Evolutionary conservation across 2,113 vertebrate genomes (phyloP), one percentile per base, ranked within the genome.

Genomic region (Rutilus rutilus): DNA sequence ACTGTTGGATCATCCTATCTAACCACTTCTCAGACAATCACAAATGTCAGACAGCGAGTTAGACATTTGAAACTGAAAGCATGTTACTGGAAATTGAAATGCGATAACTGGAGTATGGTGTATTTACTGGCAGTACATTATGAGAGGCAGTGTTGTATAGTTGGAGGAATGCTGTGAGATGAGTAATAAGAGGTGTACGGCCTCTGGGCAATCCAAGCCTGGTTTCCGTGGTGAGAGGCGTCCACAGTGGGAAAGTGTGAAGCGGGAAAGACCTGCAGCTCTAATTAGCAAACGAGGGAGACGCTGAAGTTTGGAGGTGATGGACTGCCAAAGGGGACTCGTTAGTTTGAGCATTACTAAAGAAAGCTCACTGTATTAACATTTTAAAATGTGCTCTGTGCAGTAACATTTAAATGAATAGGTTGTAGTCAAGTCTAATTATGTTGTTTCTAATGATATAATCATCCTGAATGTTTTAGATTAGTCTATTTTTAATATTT

Each of bases 281-380:
- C 89, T 93, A 91, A 92, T 94, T 92, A 94, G 87, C 39, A 87
- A 92, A 86, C 75, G 36, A 83, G 79, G 83, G 88, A 90, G 74
- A 89, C 47, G 85, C 86, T 84, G 83, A 67, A 50, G 60, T 77
- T 52, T 62, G 76, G 39, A 84, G 76, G 42, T 47, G 81, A 74
- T 3, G 33, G 76, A 86, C 50, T 76, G 69, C 57, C 86, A 84
- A 62, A 75, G 5, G 84, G 30, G 76, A 81, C 39, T 81, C n/a
- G 15, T 81, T 79, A 79, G 57, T 9, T 15, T 62, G 78, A 79
- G 57, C 36, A 62, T 45, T 81, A 19, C n/a, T 64, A 45, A 30
- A 81, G 78, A 25, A 27, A 30, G 78, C 25, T 47, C 23, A 47
- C 78, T 64, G 75, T n/a, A 25, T 25, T 25, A 75, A 17, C 42